Conservation (phyloP, 2,113 vertebrate species). For the Budorcas taxicolor region DNA sequence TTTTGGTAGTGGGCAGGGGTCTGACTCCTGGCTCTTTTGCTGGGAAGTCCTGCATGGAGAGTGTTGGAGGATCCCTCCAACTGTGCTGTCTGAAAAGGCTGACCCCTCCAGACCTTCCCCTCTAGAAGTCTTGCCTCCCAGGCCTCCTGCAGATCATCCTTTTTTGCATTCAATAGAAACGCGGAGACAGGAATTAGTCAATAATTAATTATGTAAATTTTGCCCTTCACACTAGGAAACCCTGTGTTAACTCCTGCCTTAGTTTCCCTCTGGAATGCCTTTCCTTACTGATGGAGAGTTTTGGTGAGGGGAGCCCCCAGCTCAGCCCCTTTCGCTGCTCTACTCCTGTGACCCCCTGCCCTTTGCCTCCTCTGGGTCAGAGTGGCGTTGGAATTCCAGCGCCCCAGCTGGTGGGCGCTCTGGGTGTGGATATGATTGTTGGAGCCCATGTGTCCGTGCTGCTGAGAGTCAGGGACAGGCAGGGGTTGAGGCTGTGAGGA, state of each 20-base stretch:
- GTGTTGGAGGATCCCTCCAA: neutral
- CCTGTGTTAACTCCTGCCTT: neutral
- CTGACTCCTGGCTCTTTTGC: rapidly evolving
- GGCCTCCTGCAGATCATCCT: neutral
- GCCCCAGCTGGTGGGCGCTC: neutral
- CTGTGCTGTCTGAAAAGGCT: no score
- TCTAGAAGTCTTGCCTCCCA: neutral
- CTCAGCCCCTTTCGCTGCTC: rapidly evolving
- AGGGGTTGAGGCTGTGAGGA: no score
- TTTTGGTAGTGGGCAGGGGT: neutral
- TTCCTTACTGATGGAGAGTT: neutral
- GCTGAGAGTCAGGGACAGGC: neutral
- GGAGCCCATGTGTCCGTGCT: neutral
- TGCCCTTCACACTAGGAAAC: neutral
- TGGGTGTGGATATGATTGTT: neutral
- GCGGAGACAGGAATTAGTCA: neutral
- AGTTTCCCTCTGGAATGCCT: neutral
- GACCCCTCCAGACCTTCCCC: neutral
- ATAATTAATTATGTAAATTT: neutral
- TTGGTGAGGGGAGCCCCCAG: rapidly evolving
- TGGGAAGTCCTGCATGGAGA: neutral
- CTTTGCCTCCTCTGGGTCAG: neutral
- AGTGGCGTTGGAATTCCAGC: neutral
- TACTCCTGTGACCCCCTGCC: neutral
- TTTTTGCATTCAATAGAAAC: neutral